Base-by-base conservation (phyloP, 2,888 invertebrate species). In the Hirtodrosophila confusa region DNA sequence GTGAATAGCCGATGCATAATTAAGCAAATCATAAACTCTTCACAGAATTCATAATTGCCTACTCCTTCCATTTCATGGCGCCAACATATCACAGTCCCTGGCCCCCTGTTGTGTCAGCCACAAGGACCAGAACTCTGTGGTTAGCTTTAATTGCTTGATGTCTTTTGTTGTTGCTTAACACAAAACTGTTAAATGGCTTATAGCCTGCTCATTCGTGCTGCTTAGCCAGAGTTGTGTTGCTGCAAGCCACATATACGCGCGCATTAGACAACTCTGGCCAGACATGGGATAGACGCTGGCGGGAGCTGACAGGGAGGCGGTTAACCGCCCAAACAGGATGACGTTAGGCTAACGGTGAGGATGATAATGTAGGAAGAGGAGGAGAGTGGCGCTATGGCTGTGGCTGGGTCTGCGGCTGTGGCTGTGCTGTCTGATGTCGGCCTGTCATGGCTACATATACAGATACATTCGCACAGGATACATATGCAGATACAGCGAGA, bases 271-370 rank as follows among this genome's bases (percentile, higher is more conserved):
- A 29, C 29, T 40, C 41, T 55, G 57, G 17, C 73, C 60, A 60
- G 60, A 65, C 65, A 65, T 53, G 39, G 35, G 17, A 53, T 48
- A 61, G 47, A 54, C 50, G 43, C 12, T 43, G 55, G 33, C 37
- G 35, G 41, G 39, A 24, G 45, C 37, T 17, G 56, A 29, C 11
- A 35, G 36, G 45, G 55, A 12, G 53, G 39, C 36, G 57, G 54
- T 64, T 74, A 74, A 74, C 69, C 65, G 69, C 61, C 69, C 69
- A 44, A 62, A 49, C 73, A 69, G 74, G 69, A 74, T 62, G 57
- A 54, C 37, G 61, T 27, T 69, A 64, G 69, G 73, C 57, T 49
- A 60, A 39, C 29, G 7, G 35, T 23, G 27, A 10, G 36, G 17
- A 44, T 43, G 9, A 31, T 10, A 41, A 43, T 41, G 24, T 6